Evolutionary conservation across 1,140 invertebrate genomes (phyloP), one percentile per base, ranked within the genome.

Genomic region (Drosophila chauvacae): DNA sequence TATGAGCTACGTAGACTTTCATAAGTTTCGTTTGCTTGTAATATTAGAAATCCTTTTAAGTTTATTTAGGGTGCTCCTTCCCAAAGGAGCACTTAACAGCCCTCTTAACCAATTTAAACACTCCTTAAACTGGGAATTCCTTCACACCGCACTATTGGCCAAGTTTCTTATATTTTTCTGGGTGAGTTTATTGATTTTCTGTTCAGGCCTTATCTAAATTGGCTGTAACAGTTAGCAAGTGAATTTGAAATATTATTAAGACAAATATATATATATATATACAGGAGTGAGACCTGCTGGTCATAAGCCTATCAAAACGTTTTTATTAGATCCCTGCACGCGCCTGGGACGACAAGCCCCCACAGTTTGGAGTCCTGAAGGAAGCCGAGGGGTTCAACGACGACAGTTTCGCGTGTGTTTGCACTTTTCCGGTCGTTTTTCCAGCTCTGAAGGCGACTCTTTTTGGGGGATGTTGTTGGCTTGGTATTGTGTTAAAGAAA

Each of bases 361-460:
- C 47, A n/a, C 33, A 48, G 51, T 41, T 47, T 55, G 23, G 48
- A 37, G 53, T 56, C 53, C 53, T 39, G 37, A 42, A 28, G 35
- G 33, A 41, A 45, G n/a, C 5, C 37, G 23, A 39, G 47, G 47
- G 48, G 35, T 60, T 59, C 53, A 9, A 66, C 53, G 53, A 69
- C 80, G 77, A 83, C 80, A 78, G 73, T 88, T 88, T 88, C 85
- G 84, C 84, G 84, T 88, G 84, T 88, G 84, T 88, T 88, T 88
- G 84, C 84, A 88, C 80, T 90, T 88, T 88, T 88, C 84, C 80
- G 77, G 65, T 73, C 66, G 81, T 71, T 81, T 90, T 90, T 85
- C 80, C 81, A 71, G 71, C 71, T 77, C 72, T 72, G 41, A 51
- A 53, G 4, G 30, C 65, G 48, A 58, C 45, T 60, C 66, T 39